Evolutionary conservation across 2,888 invertebrate species (phyloP).

Genomic region (Cheilosia vernalis): DNA sequence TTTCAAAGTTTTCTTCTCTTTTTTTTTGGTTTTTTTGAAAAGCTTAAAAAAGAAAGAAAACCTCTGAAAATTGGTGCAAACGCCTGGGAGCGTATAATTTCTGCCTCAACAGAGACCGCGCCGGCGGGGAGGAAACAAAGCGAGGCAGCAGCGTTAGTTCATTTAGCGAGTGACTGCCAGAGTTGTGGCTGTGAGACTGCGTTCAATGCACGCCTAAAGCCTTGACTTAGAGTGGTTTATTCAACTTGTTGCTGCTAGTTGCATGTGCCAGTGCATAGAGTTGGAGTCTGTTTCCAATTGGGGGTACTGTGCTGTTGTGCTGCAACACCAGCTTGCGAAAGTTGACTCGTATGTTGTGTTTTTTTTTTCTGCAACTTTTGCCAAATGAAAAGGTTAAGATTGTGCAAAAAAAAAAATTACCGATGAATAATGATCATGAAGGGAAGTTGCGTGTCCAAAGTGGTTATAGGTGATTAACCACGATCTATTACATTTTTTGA

Average conservation of each 20-base stretch:
- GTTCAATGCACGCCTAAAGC: conserved; percentile 71
- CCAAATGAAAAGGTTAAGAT: conserved; percentile 62
- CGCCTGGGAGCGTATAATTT: conserved; percentile 48
- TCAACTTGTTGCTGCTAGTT: conserved; percentile 65
- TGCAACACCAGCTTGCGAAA: conserved; percentile 68
- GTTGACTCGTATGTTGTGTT: conserved; percentile 27
- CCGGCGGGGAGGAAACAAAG: neutral
- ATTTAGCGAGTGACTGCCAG: neutral
- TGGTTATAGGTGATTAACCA: neutral
- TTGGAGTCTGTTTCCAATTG: conserved; percentile 27
- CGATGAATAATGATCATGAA: conserved; percentile 42
- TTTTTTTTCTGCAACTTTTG: conserved; percentile 18
- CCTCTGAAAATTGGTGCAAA: conserved; percentile 44
- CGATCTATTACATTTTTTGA: no score
- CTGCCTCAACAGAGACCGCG: conserved; percentile 27
- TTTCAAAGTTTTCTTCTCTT: conserved; percentile 12
- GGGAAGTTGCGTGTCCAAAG: conserved; percentile 30
- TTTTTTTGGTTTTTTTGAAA: neutral
- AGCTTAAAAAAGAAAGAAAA: conserved; percentile 4
- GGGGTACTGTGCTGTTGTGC: conserved; percentile 42
- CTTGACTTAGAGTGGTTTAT: conserved; percentile 74
- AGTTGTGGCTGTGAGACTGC: conserved; percentile 33
- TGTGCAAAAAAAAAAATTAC: conserved; percentile 5
- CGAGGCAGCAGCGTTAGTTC: conserved; percentile 25
- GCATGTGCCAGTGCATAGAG: conserved; percentile 41